Percentiles rank a stretch among this genome's conserved stretches.
phyloP scores from a whole-genome alignment of 2,888 invertebrate genomes.

The Sacculina carcini region DNA sequence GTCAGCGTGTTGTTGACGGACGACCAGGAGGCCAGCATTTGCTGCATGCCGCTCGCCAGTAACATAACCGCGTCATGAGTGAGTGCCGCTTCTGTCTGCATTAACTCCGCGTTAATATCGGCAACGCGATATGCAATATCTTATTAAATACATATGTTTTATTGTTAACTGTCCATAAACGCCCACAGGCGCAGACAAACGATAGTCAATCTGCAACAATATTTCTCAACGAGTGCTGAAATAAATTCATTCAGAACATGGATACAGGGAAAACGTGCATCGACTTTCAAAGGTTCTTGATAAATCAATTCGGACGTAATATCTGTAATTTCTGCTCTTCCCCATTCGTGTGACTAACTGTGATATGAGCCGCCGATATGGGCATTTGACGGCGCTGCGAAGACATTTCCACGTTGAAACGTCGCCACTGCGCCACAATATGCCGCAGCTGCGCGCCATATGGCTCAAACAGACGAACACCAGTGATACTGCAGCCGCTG shows the following conservation, averaged over 20 bases:
- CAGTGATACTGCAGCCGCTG: slow-evolving; percentile 8
- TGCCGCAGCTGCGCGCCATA: background rate
- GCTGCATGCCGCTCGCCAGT: slow-evolving; percentile 20
- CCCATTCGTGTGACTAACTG: background rate
- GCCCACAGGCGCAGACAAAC: no score
- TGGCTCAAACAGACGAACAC: slow-evolving; percentile 6
- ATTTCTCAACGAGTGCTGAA: no score
- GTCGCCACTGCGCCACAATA: background rate
- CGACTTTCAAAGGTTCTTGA: no score
- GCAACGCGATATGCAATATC: no score
- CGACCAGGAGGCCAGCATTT: slow-evolving; percentile 13
- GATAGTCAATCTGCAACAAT: no score
- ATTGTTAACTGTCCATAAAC: no score
- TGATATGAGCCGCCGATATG: background rate
- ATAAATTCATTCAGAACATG: no score
- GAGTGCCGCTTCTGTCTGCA: slow-evolving; percentile 22
- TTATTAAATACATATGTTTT: no score
- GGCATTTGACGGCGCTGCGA: background rate
- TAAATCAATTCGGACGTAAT: background rate
- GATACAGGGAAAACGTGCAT: no score
- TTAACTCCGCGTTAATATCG: background rate
- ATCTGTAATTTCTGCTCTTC: background rate
- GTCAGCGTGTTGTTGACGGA: no score
- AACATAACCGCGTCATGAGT: slow-evolving; percentile 22
- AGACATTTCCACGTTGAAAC: background rate